phyloP scores from a whole-genome alignment of 2,888 invertebrate species.

The Odontocolon sp. region DNA sequence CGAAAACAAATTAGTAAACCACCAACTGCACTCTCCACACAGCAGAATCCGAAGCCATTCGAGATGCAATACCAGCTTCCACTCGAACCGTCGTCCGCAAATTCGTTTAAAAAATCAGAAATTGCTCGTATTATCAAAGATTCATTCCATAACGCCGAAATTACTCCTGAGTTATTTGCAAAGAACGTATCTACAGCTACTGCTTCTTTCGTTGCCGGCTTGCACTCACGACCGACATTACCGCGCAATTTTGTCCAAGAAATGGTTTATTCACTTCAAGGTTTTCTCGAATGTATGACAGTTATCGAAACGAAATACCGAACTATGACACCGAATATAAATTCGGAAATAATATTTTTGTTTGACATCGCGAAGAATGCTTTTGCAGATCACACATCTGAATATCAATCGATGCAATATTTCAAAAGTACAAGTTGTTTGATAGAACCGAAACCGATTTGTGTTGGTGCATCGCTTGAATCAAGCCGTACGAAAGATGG shows the following conservation, averaged over 20 bases:
- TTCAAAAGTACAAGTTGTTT: slow-evolving; percentile 43
- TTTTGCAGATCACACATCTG: slow-evolving; percentile 27
- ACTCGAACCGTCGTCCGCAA: no score
- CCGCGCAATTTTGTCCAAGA: background rate
- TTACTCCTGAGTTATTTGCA: background rate
- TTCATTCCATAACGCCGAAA: background rate
- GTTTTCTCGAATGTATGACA: background rate
- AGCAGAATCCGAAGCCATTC: no score
- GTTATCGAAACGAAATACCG: background rate
- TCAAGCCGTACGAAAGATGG: background rate
- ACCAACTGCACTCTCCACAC: background rate
- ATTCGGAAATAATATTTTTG: background rate
- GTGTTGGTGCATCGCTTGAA: background rate
- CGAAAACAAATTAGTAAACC: background rate
- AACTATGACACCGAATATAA: background rate
- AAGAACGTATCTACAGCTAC: slow-evolving; percentile 6
- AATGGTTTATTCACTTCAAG: background rate
- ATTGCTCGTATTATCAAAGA: no score
- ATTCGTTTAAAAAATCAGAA: no score
- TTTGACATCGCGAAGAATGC: slow-evolving; percentile 6
- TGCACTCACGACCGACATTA: background rate
- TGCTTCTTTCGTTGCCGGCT: background rate
- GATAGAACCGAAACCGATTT: background rate
- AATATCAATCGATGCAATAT: slow-evolving; percentile 36
- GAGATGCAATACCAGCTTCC: no score